A percentile compares a stretch with the other conserved stretches of the same genome.
Conservation (phyloP, 2,113 vertebrate species). For the Forbesichthys papilliferus region DNA sequence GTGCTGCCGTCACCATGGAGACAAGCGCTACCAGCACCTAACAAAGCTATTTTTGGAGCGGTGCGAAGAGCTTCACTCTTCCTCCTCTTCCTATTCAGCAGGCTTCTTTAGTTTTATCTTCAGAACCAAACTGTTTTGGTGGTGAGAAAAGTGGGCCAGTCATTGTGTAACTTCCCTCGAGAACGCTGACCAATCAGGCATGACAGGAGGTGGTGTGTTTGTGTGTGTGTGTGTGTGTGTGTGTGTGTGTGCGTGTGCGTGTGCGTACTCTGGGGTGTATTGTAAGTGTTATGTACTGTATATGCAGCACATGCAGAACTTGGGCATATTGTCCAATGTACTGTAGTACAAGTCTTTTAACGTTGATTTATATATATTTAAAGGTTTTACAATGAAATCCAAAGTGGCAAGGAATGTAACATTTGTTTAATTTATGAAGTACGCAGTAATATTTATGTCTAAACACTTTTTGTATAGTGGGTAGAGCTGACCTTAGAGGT, state of each 20-base stretch:
- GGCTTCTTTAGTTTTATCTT: conserved; percentile 65
- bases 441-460: conserved; percentile 42
- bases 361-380: too few relatives aligned
- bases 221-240: conserved; percentile 4
- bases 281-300: background rate
- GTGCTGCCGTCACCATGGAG: conserved; percentile 79
- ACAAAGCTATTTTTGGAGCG: conserved; percentile 81
- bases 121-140: conserved; percentile 49
- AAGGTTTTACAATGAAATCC: too few relatives aligned
- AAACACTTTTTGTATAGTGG: background rate
- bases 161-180: conserved; percentile 56
- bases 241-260: background rate
- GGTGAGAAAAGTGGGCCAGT: conserved; percentile 40
- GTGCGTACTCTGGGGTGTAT: background rate
- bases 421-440: conserved; percentile 47
- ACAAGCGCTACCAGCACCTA: conserved; percentile 78
- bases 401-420: conserved; percentile 27
- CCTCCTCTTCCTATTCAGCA: conserved; percentile 64
- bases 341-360: too few relatives aligned
- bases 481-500: conserved; percentile 7
- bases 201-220: background rate
- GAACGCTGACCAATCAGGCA: conserved; percentile 19
- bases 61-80: conserved; percentile 74
- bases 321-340: too few relatives aligned
- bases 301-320: conserved; percentile 22